Evolutionary conservation across 2,888 invertebrate species (phyloP), one percentile per base, ranked within the genome.

Genomic region (Herminia tarsipennalis): DNA sequence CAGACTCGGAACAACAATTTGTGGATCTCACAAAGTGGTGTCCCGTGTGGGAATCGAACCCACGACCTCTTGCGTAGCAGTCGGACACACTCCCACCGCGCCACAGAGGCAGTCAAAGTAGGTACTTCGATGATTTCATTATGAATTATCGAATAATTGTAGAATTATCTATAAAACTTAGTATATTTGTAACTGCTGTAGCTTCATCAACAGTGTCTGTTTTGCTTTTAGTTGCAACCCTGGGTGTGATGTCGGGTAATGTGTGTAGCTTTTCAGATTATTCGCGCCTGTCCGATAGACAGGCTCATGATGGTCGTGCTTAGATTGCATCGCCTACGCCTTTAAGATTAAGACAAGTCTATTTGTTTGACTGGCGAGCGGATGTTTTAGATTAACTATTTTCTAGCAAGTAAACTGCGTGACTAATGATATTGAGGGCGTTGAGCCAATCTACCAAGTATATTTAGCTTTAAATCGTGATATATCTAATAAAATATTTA

Each of bases 291-390:
- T 76, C 77, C 50, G 62, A 56, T 66, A 59, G 44, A 54, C 42
- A 58, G 64, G 61, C 54, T 65, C 66, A 48, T 73, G 79, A 82
- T 76, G 72, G 70, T 70, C 53, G 63, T 62, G 66, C 64, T 59
- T 58, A 75, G 76, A 84, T 82, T 80, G 68, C 75, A 70, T 76
- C 78, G 83, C 83, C 80, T 76, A 80, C 81, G 76, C 73, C 53
- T 59, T 81, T 79, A 76, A 75, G 66, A 64, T 66, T 49, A 60
- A 75, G 80, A 84, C 81, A 83, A 73, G 69, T 85, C 72, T 81
- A 83, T 85, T 78, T 80, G 76, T 74, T 64, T 62, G 66, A 63
- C 59, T 62, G 45, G 50, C 42, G 51, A 36, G 9, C 22, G 18
- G 66, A 71, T 66, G 57, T 60, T 67, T 65, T 50, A 66, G 66